Evolutionary conservation across 2,797 vertebrate species (phyloP).

Genomic region (Dallia pectoralis): DNA sequence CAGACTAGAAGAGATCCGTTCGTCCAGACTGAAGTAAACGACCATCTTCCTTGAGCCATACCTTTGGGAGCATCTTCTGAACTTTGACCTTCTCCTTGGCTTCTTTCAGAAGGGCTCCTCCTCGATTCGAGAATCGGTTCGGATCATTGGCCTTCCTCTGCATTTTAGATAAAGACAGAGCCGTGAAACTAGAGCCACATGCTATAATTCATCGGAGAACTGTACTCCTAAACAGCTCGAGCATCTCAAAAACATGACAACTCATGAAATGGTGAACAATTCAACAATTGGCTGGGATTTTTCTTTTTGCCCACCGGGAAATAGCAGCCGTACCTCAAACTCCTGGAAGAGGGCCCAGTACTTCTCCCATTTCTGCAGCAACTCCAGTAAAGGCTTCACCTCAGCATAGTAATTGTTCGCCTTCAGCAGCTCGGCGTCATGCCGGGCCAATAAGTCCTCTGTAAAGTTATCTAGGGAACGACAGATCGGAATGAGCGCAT

Average conservation of each 20-base stretch:
- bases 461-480: constrained; percentile 56
- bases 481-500: neutral
- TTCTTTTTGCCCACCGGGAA: neutral
- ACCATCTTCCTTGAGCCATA: constrained; percentile 19
- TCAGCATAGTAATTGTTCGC: constrained; percentile 49
- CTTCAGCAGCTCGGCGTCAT: constrained; percentile 61
- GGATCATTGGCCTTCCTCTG: constrained; percentile 70
- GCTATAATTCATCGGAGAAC: neutral
- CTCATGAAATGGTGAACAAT: neutral
- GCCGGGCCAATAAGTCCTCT: constrained; percentile 59
- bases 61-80: constrained; percentile 69
- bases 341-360: constrained; percentile 60
- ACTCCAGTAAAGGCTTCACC: constrained; percentile 52
- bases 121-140: constrained; percentile 67
- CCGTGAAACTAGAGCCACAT: neutral
- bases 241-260: neutral
- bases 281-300: neutral
- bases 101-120: constrained; percentile 67
- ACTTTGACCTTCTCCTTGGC: constrained; percentile 64
- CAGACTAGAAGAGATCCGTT: neutral
- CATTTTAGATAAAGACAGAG: neutral
- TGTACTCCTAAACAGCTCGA: neutral
- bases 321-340: constrained; percentile 57
- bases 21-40: neutral
- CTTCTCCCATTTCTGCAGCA: constrained; percentile 62